Evolutionary conservation across 2,113 vertebrate genomes (phyloP).

Genomic region (Lutjanus erythropterus): DNA sequence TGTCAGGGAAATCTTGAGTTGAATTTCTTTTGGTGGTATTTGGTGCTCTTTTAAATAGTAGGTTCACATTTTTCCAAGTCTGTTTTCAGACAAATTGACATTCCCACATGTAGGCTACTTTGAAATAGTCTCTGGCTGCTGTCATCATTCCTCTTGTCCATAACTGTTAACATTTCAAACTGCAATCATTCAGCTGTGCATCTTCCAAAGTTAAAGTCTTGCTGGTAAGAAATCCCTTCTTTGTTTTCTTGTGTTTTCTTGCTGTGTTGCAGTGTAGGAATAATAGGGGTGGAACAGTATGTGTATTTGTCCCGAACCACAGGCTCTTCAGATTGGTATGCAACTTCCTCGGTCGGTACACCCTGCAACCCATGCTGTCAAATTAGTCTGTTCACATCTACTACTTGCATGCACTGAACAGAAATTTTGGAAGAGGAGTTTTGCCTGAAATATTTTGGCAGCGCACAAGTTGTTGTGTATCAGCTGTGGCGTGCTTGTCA

Average conservation of each 20-base stretch:
- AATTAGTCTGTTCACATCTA: too few species aligned
- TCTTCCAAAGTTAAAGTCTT: neutral
- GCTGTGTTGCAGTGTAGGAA: neutral
- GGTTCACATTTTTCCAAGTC: neutral
- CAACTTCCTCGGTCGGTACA: too few species aligned
- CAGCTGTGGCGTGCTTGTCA: too few species aligned
- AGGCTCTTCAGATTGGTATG: too few species aligned
- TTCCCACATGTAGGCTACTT: neutral
- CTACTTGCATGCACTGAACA: too few species aligned
- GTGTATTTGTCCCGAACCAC: too few species aligned
- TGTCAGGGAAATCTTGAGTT: slow-evolving; percentile 45
- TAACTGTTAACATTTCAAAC: neutral
- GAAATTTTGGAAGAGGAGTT: too few species aligned
- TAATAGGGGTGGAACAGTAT: neutral
- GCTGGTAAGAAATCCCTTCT: neutral
- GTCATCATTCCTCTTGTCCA: neutral
- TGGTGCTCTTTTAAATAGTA: slow-evolving; percentile 12
- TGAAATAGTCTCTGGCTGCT: slow-evolving; percentile 18
- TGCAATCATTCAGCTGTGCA: neutral
- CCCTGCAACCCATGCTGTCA: too few species aligned
- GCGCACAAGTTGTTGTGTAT: too few species aligned
- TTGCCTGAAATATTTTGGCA: too few species aligned
- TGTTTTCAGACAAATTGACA: slow-evolving; percentile 5
- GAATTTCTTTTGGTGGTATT: slow-evolving; percentile 21
- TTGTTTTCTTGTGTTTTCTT: neutral